Conservation (phyloP, 1,140 invertebrate genomes). For the Linepithema humile region DNA sequence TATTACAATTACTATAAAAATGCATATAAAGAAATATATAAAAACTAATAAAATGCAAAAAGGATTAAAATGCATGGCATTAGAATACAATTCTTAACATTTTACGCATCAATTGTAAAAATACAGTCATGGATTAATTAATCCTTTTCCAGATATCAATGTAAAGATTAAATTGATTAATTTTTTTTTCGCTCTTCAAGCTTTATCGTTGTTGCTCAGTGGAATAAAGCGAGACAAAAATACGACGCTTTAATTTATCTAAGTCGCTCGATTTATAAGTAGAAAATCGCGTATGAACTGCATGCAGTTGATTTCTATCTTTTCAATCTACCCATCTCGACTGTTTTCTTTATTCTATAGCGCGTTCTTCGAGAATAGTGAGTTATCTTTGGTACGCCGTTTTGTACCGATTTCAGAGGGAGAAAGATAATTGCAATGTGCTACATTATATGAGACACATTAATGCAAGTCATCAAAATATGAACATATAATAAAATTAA, state of each 20-base stretch:
- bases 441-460: background rate
- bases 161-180: slow-evolving; percentile 33
- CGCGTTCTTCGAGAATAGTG: background rate
- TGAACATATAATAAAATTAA: no score
- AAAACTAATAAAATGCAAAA: no score
- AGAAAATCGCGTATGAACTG: background rate
- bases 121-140: background rate
- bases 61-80: background rate
- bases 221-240: background rate
- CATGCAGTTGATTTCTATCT: slow-evolving; percentile 10
- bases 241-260: slow-evolving; percentile 6
- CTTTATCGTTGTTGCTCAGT: background rate
- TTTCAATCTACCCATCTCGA: background rate
- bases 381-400: slow-evolving; percentile 26
- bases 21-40: no score
- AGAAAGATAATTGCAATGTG: slow-evolving; percentile 11
- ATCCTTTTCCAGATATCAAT: slow-evolving; percentile 4
- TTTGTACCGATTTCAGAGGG: background rate
- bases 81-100: slow-evolving; percentile 6
- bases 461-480: background rate
- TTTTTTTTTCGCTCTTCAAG: background rate
- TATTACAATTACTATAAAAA: background rate
- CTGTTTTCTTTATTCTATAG: slow-evolving; percentile 15
- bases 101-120: background rate
- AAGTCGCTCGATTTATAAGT: slow-evolving; percentile 5